These are phyloP conservation scores for Caenorhabditis imperialis DNA, from an alignment of 2,888 invertebrate species.

Conservation along the genomic window DNA sequence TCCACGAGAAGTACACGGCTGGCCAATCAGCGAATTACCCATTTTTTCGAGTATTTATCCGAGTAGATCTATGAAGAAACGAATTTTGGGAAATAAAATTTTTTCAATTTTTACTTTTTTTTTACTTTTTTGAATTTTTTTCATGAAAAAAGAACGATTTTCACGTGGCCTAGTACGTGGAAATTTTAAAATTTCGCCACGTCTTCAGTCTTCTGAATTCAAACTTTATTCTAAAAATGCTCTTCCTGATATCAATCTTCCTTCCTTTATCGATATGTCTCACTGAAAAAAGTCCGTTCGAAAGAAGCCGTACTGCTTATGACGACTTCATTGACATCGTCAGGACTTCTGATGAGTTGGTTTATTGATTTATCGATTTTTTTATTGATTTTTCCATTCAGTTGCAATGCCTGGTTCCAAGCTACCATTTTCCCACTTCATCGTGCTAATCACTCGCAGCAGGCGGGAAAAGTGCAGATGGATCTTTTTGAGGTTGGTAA, in stretches of 20 bases:
- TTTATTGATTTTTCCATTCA: conserved; percentile 5
- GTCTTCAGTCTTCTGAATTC: no score
- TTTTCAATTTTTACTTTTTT: no score
- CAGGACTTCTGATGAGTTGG: conserved; percentile 26
- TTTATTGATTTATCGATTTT: neutral
- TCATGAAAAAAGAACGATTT: no score
- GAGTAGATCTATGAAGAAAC: no score
- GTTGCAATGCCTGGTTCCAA: neutral
- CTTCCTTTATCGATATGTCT: neutral
- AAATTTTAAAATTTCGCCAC: no score
- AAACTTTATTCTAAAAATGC: neutral
- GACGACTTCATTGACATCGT: conserved; percentile 16
- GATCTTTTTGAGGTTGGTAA: conserved; percentile 12
- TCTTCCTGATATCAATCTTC: neutral
- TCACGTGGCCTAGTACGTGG: no score
- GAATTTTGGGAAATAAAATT: no score
- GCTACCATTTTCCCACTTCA: neutral
- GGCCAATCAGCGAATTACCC: no score
- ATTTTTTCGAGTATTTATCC: no score
- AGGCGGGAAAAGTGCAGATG: neutral
- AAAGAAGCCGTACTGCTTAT: neutral
- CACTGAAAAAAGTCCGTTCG: neutral
- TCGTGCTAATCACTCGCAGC: neutral
- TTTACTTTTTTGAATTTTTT: no score
- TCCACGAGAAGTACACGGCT: no score